phyloP scores from a whole-genome alignment of 2,888 invertebrate genomes.

The Coecobrya sp. region DNA sequence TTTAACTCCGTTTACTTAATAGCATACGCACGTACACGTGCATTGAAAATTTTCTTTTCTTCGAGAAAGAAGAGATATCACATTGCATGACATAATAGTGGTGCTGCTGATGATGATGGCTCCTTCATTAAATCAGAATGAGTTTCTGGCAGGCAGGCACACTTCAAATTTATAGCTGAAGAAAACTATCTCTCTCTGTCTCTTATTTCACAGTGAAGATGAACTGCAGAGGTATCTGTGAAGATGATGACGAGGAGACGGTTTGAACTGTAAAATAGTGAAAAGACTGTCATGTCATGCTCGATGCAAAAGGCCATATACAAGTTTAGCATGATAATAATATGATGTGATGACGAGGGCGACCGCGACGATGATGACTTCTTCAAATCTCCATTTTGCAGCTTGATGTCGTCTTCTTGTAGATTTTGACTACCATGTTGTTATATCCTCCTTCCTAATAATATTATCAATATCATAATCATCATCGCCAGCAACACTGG shows the following conservation, averaged over 20 bases:
- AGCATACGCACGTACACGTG: slow-evolving; percentile 58
- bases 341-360: slow-evolving; percentile 53
- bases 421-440: not conserved
- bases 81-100: slow-evolving; percentile 61
- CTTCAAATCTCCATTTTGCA: slow-evolving; percentile 31
- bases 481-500: not conserved
- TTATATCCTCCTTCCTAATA: slow-evolving; percentile 8
- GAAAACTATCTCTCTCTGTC: slow-evolving; percentile 13
- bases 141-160: slow-evolving; percentile 50
- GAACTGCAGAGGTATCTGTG: not conserved
- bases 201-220: not conserved
- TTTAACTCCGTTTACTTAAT: slow-evolving; percentile 52
- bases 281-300: slow-evolving; percentile 27
- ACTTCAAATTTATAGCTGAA: slow-evolving; percentile 51
- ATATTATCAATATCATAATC: slow-evolving; percentile 42
- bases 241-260: slow-evolving; percentile 19
- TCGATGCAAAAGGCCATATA: slow-evolving; percentile 6
- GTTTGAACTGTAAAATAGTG: slow-evolving; percentile 30
- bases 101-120: slow-evolving; percentile 30
- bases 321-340: not conserved
- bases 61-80: slow-evolving; percentile 55
- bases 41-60: slow-evolving; percentile 43
- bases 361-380: slow-evolving; percentile 45
- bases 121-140: slow-evolving; percentile 63
- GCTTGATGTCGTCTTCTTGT: not conserved